phyloP scores from a whole-genome alignment of 2,797 vertebrate genomes.

The Arctocebus calabarensis region DNA sequence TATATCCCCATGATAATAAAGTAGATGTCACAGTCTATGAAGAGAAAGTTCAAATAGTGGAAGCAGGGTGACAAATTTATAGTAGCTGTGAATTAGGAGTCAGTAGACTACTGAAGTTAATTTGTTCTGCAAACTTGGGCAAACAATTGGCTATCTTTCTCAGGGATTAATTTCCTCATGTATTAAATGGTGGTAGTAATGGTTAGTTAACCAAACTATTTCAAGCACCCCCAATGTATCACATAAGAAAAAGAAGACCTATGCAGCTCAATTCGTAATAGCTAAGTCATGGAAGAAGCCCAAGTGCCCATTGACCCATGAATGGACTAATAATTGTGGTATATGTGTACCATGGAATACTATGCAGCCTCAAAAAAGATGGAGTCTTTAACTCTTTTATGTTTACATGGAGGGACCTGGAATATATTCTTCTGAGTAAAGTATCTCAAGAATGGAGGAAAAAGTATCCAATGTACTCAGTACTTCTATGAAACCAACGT shows the following conservation, averaged over 20 bases:
- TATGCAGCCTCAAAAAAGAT: too few relatives aligned
- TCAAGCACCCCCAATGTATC: background rate
- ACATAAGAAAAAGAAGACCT: background rate
- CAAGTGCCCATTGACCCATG: too few relatives aligned
- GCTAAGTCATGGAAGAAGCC: too few relatives aligned
- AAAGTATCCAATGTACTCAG: too few relatives aligned
- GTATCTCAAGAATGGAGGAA: too few relatives aligned
- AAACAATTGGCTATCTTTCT: conserved; percentile 49
- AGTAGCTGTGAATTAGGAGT: background rate
- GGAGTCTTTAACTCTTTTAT: too few relatives aligned
- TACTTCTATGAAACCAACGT: too few relatives aligned
- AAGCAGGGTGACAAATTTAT: background rate
- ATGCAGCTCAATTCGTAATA: too few relatives aligned
- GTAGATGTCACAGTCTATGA: background rate
- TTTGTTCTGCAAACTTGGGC: background rate
- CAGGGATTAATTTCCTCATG: background rate
- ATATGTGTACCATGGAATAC: too few relatives aligned
- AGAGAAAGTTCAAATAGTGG: background rate
- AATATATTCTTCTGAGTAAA: too few relatives aligned
- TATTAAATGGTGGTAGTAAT: background rate
- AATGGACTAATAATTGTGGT: too few relatives aligned
- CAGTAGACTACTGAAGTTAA: background rate
- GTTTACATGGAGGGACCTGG: too few relatives aligned
- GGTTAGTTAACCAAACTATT: background rate
- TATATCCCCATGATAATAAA: background rate